Conservation (phyloP, 2,113 vertebrate species). For the Marmota monax region DNA sequence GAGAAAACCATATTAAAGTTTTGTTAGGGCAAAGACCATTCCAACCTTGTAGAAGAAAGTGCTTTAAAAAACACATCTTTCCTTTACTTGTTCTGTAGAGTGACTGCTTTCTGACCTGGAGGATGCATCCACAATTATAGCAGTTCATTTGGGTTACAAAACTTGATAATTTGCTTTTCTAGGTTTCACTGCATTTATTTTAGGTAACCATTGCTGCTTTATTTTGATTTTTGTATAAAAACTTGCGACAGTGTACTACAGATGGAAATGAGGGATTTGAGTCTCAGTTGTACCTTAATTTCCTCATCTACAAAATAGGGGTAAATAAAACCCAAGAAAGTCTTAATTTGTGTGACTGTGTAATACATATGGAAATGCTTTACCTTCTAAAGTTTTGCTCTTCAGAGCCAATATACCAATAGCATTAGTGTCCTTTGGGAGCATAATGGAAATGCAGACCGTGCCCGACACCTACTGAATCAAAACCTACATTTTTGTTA, state of each 20-base stretch:
- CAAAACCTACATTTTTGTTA: neutral
- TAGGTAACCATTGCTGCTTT: neutral
- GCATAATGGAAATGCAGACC: neutral
- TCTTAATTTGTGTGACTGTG: neutral
- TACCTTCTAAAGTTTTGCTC: neutral
- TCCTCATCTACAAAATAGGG: conserved; percentile 11
- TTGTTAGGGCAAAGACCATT: neutral
- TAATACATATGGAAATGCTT: conserved; percentile 2
- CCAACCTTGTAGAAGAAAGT: conserved; percentile 8
- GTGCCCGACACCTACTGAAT: neutral
- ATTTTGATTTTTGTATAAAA: conserved; percentile 45
- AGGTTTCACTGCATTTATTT: conserved; percentile 25
- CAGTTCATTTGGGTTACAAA: neutral
- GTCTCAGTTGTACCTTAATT: neutral
- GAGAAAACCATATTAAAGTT: neutral
- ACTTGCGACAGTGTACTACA: neutral
- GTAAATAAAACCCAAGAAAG: neutral
- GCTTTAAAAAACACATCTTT: neutral
- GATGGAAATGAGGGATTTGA: neutral
- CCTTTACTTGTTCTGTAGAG: neutral
- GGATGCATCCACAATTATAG: neutral
- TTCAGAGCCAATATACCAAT: neutral
- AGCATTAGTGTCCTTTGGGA: neutral
- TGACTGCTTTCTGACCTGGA: neutral
- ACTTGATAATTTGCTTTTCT: conserved; percentile 2